A percentile compares a stretch with the other conserved stretches of the same genome.
Conservation (phyloP, 2,797 vertebrate species). For the Prunella strophiata region DNA sequence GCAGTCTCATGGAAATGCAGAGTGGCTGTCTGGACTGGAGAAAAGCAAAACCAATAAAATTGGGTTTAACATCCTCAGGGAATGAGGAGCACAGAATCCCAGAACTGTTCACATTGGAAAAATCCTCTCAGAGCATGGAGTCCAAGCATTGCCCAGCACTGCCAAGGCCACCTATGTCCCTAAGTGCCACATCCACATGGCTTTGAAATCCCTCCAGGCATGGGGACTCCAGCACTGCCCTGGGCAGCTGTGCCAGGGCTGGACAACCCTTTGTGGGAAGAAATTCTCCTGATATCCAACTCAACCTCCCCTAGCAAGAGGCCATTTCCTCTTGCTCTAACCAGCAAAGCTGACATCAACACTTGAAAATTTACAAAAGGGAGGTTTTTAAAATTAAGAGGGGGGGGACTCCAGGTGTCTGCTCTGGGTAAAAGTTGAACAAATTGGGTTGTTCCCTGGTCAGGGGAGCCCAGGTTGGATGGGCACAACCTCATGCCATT, state of each 20-base stretch:
- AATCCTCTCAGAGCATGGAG: fast-evolving
- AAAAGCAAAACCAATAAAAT: background rate
- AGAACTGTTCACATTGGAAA: background rate
- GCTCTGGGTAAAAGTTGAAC: background rate
- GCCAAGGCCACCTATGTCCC: background rate
- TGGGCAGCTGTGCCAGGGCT: background rate
- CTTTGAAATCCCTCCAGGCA: background rate
- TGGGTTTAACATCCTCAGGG: background rate
- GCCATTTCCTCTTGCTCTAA: fast-evolving
- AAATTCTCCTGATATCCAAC: background rate
- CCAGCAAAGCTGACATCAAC: background rate
- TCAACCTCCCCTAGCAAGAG: background rate
- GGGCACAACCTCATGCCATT: fast-evolving
- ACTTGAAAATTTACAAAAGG: background rate
- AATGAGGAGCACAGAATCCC: background rate
- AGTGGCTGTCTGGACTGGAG: background rate
- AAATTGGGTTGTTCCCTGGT: fast-evolving
- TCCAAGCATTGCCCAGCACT: background rate
- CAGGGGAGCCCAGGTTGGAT: fast-evolving
- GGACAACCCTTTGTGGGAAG: background rate
- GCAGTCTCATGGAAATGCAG: background rate
- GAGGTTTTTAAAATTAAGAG: background rate
- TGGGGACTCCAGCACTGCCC: background rate
- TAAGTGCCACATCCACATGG: background rate
- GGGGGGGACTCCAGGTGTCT: background rate